Conservation (phyloP, 2,888 invertebrate genomes). For the Eutolmus rufibarbis region DNA sequence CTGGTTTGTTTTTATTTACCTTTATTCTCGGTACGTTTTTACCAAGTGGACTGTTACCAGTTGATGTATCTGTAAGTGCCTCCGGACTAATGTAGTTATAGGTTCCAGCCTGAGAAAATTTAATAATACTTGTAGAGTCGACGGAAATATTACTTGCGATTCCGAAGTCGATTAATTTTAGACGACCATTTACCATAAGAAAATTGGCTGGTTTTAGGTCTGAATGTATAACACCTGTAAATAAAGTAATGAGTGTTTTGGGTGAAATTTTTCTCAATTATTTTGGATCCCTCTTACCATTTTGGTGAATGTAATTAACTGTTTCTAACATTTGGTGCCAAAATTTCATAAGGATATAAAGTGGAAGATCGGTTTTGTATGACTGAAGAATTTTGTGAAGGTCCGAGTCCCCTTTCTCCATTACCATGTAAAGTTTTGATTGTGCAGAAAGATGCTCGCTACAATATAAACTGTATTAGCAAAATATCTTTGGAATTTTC, state of each 20-base stretch:
- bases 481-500: background rate
- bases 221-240: constrained; percentile 89
- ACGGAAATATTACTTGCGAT: constrained; percentile 87
- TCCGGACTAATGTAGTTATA: constrained; percentile 97
- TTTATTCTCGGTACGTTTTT: constrained; percentile 65
- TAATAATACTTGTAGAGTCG: constrained; percentile 89
- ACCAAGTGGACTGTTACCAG: constrained; percentile 60
- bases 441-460: constrained; percentile 76
- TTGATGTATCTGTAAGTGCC: constrained; percentile 75
- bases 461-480: constrained; percentile 52
- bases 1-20: constrained; percentile 50
- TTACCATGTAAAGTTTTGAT: constrained; percentile 79
- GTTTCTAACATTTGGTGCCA: constrained; percentile 94
- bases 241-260: background rate
- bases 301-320: constrained; percentile 88
- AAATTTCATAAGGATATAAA: constrained; percentile 83
- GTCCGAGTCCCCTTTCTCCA: constrained; percentile 94
- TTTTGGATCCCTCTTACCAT: constrained; percentile 65
- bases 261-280: background rate
- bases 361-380: constrained; percentile 69
- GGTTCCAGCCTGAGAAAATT: constrained; percentile 84
- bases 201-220: constrained; percentile 98
- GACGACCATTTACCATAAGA: constrained; percentile 79
- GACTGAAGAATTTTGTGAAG: constrained; percentile 77
- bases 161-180: constrained; percentile 98